Percentiles rank a stretch among this genome's conserved stretches.
Conservation (phyloP, 2,797 vertebrate genomes). For the Clarias platycephalus region DNA sequence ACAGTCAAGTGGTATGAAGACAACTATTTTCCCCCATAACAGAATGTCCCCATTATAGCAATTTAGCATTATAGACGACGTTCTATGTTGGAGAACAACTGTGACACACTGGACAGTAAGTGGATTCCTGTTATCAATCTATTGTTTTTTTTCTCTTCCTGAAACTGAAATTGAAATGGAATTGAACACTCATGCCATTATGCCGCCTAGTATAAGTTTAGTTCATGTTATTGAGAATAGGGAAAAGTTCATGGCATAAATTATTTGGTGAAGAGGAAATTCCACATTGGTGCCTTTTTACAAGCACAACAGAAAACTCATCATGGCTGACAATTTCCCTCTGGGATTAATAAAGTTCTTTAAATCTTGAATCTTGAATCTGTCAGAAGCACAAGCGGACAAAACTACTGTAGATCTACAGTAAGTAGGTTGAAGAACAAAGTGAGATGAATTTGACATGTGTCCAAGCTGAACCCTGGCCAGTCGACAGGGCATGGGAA, state of each 20-base stretch:
- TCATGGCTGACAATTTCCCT: too few species aligned
- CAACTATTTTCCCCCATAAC: not conserved
- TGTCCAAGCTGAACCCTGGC: conserved; percentile 6
- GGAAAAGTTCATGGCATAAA: not conserved
- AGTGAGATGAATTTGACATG: not conserved
- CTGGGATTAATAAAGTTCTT: too few species aligned
- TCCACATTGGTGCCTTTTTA: not conserved
- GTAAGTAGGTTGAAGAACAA: not conserved
- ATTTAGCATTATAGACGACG: too few species aligned
- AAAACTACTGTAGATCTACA: not conserved
- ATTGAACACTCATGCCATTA: too few species aligned
- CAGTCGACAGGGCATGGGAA: conserved; percentile 64
- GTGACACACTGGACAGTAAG: not conserved
- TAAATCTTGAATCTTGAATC: too few species aligned
- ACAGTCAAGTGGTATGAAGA: not conserved
- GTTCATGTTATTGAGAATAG: not conserved
- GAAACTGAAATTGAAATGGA: too few species aligned
- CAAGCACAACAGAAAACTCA: not conserved
- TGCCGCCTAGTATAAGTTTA: not conserved
- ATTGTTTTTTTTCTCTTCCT: too few species aligned
- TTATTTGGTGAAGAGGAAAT: not conserved
- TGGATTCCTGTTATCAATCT: not conserved
- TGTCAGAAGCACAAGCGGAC: not conserved
- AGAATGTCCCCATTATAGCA: not conserved
- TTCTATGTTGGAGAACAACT: not conserved